Base-by-base conservation (phyloP, 2,797 vertebrate genomes). In the Crenichthys baileyi region DNA sequence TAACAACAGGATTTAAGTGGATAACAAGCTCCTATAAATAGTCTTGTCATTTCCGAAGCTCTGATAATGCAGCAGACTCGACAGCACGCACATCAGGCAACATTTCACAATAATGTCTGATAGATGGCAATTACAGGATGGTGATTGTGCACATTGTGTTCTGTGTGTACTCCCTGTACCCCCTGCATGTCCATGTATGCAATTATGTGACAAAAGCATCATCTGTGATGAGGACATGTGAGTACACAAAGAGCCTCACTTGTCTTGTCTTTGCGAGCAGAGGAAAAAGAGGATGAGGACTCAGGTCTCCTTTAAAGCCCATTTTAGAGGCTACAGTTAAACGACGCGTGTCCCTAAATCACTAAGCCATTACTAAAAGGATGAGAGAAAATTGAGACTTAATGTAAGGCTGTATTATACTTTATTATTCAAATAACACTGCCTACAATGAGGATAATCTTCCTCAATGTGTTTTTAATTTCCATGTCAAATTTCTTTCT, bases 21-120 rank as follows among this genome's bases (percentile, higher is more conserved):
- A 91, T 91, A 89, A 93, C 91, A 83, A 90, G 83, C 84, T 79
- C 65, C 90, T 88, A 91, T 90, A 91, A 93, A 94, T 92, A 93
- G 88, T 85, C 89, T 63, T 68, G 90, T 93, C 86, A 93, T 94
- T 92, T 93, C 85, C 87, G 87, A 86, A 92, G 87, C 85, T 77
- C 81, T 82, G 88, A 88, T 89, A 90, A 94, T 85, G 82, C 83
- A 77, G 83, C 79, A 7, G 67, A 81, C 86, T 72, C 51, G 39
- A 81, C 85, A 87, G 83, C 46, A 36, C 39, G 65, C 22, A n/a
- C 85, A 79, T 83, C 65, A 67, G 75, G 77, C 84, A 72, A 83
- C 86, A 80, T 87, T 93, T 92, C 89, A 86, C 81, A 88, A 88
- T 89, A 78, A 79, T 58, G 78, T 61, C 84, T 80, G 87, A 91